Base-by-base conservation (phyloP, 2,888 invertebrate species). In the Choristoneura rosaceana region DNA sequence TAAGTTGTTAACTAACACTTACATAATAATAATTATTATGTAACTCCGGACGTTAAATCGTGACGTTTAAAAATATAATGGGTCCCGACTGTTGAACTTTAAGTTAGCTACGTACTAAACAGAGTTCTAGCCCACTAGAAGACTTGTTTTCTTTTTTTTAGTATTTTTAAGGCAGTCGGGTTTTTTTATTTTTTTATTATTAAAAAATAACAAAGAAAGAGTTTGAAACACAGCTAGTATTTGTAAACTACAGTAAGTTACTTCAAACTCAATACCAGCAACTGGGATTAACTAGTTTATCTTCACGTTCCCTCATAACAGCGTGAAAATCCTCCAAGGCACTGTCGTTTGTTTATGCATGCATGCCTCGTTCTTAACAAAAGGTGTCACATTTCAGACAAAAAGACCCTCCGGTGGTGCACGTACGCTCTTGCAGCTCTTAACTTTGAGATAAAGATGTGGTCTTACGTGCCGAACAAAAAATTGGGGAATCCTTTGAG, bases 321-420 rank as follows among this genome's bases (percentile, higher is more conserved):
- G 65, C 34, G 60, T 62, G 33, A 59, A 63, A 33, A 70, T 41
- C 60, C 64, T 68, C 15, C 15, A 71, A 68, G 65, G 52, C 50
- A 71, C 66, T 58, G 60, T 71, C 71, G 67, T 62, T 59, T 73
- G 68, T 70, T 77, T 76, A 79, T 78, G 76, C 75, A 80, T 77
- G 75, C 77, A 66, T 34, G 52, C 67, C 77, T 75, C 73, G 76
- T 73, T 70, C 68, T 73, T 77, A 76, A 77, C 77, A 80, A 77
- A 79, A 80, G 80, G 79, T 80, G 75, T 80, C 79, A 76, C 75
- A 74, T 77, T 77, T 76, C 77, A 74, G 69, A 80, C 77, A 82
- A 80, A 80, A 78, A 76, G 73, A 74, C 75, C 69, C 69, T 38
- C 52, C 59, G 58, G 66, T 76, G 74, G 65, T 81, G 80, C 79